These are phyloP conservation scores for Sebastiscus tertius DNA, from an alignment of 2,797 vertebrate genomes.

Conservation along the genomic window DNA sequence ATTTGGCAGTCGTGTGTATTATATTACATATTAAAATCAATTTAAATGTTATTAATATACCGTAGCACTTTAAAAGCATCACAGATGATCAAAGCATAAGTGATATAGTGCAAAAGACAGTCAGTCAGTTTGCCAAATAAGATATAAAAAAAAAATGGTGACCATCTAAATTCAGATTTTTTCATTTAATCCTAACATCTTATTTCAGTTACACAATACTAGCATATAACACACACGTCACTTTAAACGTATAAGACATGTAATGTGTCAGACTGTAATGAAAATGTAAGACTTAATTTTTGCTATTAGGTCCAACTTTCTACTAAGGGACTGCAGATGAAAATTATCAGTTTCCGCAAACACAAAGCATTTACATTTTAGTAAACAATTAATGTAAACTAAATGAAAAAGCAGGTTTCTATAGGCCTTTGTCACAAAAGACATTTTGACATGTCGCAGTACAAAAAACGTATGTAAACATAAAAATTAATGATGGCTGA, in stretches of 20 bases:
- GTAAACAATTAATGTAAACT: neutral
- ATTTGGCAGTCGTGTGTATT: neutral
- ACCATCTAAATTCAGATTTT: neutral
- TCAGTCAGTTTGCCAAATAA: neutral
- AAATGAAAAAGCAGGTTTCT: neutral
- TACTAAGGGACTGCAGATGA: neutral
- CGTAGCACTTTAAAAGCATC: neutral
- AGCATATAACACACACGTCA: neutral
- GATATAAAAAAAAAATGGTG: neutral
- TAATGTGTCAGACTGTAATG: neutral
- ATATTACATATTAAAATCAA: constrained; percentile 9
- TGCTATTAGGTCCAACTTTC: neutral
- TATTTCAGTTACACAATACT: neutral
- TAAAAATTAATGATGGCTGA: no score
- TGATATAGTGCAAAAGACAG: neutral
- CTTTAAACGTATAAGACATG: neutral
- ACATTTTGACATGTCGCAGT: neutral
- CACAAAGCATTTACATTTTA: neutral
- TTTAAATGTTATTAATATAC: neutral
- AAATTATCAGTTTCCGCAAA: neutral
- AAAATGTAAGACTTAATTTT: neutral
- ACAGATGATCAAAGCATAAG: neutral
- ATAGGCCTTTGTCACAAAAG: neutral
- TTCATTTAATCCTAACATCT: neutral
- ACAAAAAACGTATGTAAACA: neutral